Evolutionary conservation across 1,140 invertebrate genomes (phyloP), one percentile per base, ranked within the genome.

Genomic region (Elysia chlorotica): DNA sequence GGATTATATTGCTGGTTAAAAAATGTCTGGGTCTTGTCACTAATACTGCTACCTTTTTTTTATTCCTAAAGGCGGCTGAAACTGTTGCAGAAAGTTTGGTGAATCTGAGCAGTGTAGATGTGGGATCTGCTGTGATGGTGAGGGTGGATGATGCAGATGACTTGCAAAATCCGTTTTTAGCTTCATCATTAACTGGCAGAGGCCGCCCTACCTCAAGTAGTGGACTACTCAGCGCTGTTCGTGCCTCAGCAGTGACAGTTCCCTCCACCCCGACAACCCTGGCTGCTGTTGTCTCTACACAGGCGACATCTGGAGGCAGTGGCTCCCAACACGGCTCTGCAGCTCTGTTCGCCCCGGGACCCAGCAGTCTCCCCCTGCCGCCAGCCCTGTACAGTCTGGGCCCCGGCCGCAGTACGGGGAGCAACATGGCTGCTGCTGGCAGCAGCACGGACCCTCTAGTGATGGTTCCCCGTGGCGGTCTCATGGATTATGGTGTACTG

Each of bases 51-150:
- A 3, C 36, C 19, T 54, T 35, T 63, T 65, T 68, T 3, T 71
- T 73, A 35, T 74, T 57, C 54, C 41, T 74, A 71, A 76, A 97
- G 90, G 92, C 95, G 73, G 95, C 95, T 14, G 94, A 96, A 86
- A 93, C 94, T 54, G 93, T 98, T 79, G 93, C 95, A 4, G 95
- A 97, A 80, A 93, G 91, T 83, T 91, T 96, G 73, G 88, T 96
- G 61, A 93, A 92, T 48, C 92, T 95, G 70, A 93, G 94, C 19
- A 92, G 93, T 63, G 79, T 78, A 33, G 82, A 85, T 92, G 62
- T 82, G 23, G 74, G 80, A 56, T 81, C 82, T 28, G 74, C 81
- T 57, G 81, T 85, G 25, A 77, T 79, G 67, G 81, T 79, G 31
- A 84, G 79, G 65, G 82, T 86, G 33, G 81, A 83, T 53, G 76